phyloP scores from a whole-genome alignment of 2,888 invertebrate species.

The Torymus auratus region DNA sequence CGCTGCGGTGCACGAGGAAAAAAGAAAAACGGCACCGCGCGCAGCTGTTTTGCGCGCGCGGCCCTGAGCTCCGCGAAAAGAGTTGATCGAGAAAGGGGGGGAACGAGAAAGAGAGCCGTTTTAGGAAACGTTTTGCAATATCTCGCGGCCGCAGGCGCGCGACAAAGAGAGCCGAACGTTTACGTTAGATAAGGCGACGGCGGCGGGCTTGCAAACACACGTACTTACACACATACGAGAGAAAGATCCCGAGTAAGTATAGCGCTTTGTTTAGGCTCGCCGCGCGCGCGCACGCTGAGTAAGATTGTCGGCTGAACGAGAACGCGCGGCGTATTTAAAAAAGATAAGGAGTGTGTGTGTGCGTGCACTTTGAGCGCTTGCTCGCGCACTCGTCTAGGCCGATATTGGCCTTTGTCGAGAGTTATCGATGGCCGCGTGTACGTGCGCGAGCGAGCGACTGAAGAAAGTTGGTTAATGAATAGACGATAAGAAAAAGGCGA shows the following conservation, averaged over 20 bases:
- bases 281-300: slow-evolving; percentile 46
- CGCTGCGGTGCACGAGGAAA: not conserved
- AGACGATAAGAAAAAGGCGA: too few relatives aligned
- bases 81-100: not conserved
- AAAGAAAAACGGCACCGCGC: slow-evolving; percentile 4
- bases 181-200: slow-evolving; percentile 69
- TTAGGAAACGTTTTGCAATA: slow-evolving; percentile 56
- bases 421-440: not conserved
- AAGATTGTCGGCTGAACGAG: slow-evolving; percentile 7
- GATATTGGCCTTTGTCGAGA: slow-evolving; percentile 1
- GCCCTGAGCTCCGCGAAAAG: slow-evolving; percentile 32
- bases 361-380: not conserved
- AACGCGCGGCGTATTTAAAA: slow-evolving; percentile 53
- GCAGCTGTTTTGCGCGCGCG: not conserved
- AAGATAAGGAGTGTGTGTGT: slow-evolving; percentile 60
- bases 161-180: slow-evolving; percentile 68
- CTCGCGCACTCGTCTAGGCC: not conserved
- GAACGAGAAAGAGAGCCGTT: slow-evolving; percentile 26
- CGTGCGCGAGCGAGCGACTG: not conserved
- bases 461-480: too few relatives aligned
- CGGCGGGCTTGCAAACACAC: slow-evolving; percentile 55
- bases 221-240: not conserved
- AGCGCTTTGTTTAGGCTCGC: slow-evolving; percentile 68
- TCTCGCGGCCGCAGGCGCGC: slow-evolving; percentile 27
- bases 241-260: not conserved